A percentile compares a stretch with the other conserved stretches of the same genome.
phyloP scores from a whole-genome alignment of 2,113 vertebrate species.

The Python bivittatus region DNA sequence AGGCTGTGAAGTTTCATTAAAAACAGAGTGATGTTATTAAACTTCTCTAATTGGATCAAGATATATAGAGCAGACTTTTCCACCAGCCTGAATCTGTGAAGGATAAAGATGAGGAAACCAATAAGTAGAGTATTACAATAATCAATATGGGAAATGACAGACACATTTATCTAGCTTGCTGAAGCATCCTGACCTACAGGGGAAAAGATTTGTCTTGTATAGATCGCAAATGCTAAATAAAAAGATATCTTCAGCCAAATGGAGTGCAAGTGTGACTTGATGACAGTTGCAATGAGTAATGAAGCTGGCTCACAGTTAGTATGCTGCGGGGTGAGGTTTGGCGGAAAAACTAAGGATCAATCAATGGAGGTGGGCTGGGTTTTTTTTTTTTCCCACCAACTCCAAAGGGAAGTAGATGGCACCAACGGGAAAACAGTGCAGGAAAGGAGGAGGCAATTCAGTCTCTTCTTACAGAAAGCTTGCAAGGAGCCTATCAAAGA shows the following conservation, averaged over 20 bases:
- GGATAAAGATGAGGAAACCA: conserved; percentile 5
- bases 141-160: conserved; percentile 63
- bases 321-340: conserved; percentile 45
- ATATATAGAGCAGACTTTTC: conserved; percentile 23
- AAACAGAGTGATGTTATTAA: conserved; percentile 44
- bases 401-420: not conserved
- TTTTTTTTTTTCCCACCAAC: not conserved
- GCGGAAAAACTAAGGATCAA: conserved; percentile 12
- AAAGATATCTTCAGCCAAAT: conserved; percentile 42
- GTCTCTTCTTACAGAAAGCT: not conserved
- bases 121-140: conserved; percentile 59
- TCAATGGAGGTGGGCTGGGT: not conserved
- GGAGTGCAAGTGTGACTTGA: conserved; percentile 48
- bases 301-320: conserved; percentile 53
- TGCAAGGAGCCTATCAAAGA: not conserved
- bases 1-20: conserved; percentile 53
- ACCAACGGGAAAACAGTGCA: not conserved
- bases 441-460: not conserved
- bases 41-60: conserved; percentile 50
- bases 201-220: conserved; percentile 50
- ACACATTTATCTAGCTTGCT: conserved; percentile 59
- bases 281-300: conserved; percentile 52
- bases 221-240: conserved; percentile 48
- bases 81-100: conserved; percentile 22
- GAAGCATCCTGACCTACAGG: not conserved